Conservation (phyloP, 2,888 invertebrate species). For the Catocala sponsa region DNA sequence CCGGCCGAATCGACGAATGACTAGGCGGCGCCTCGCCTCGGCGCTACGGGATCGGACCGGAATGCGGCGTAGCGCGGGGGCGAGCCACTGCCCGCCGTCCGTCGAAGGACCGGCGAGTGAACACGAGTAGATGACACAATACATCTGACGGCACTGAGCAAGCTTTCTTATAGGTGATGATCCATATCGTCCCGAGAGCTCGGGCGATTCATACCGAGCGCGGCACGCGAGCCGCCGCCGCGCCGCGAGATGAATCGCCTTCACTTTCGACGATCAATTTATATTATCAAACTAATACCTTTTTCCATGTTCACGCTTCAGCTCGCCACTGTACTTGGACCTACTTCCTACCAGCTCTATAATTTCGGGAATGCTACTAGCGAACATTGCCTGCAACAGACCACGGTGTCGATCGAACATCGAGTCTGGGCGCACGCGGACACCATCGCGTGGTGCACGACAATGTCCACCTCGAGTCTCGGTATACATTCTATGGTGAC, state of each 20-base stretch:
- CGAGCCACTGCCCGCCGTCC: slow-evolving; percentile 53
- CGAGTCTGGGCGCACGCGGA: slow-evolving; percentile 73
- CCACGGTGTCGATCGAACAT: slow-evolving; percentile 85
- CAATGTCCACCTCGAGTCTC: slow-evolving; percentile 84
- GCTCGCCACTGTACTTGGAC: slow-evolving; percentile 99
- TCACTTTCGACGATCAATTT: slow-evolving; percentile 79
- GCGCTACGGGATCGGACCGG: slow-evolving; percentile 48
- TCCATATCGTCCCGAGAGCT: slow-evolving; percentile 77
- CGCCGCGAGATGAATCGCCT: slow-evolving; percentile 77
- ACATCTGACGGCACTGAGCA: slow-evolving; percentile 89
- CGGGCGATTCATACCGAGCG: slow-evolving; percentile 77
- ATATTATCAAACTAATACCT: slow-evolving; percentile 92
- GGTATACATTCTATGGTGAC: slow-evolving; percentile 81
- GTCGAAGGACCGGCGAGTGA: slow-evolving; percentile 69
- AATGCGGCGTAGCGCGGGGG: slow-evolving; percentile 55
- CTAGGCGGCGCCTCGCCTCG: slow-evolving; percentile 58
- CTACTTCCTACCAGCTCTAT: slow-evolving; percentile 99
- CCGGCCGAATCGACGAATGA: slow-evolving; percentile 60
- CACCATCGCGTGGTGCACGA: slow-evolving; percentile 87
- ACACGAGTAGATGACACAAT: slow-evolving; percentile 88
- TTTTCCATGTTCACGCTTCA: slow-evolving; percentile 99
- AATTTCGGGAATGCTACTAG: slow-evolving; percentile 99
- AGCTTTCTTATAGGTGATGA: slow-evolving; percentile 85
- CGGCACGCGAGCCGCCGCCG: slow-evolving; percentile 53
- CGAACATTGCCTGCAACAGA: slow-evolving; percentile 99